phyloP scores from a whole-genome alignment of 2,797 vertebrate species.

The Cygnus olor region DNA sequence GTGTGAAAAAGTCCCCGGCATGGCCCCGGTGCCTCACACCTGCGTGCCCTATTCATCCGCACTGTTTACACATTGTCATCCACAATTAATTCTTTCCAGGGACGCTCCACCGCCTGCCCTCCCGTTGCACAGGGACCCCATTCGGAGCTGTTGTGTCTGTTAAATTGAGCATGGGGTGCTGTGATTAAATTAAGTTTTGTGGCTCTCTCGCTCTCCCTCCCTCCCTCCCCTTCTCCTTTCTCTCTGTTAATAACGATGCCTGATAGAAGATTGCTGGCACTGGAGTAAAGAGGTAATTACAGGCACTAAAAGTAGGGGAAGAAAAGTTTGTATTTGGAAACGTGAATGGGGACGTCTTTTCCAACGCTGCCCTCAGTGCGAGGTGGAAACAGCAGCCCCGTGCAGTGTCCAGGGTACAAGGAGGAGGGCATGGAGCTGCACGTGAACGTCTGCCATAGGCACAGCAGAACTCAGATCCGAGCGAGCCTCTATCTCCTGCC shows the following conservation, averaged over 20 bases:
- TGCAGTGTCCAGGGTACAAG: neutral
- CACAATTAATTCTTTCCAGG: slow-evolving; percentile 93
- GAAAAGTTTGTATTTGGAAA: slow-evolving; percentile 61
- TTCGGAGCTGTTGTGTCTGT: slow-evolving; percentile 94
- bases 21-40: slow-evolving; percentile 91
- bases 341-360: slow-evolving; percentile 60
- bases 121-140: slow-evolving; percentile 85
- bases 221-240: slow-evolving; percentile 82
- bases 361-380: neutral
- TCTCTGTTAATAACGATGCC: slow-evolving; percentile 73
- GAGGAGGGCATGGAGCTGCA: neutral
- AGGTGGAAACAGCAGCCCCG: neutral
- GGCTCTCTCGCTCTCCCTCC: slow-evolving; percentile 76
- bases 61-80: slow-evolving; percentile 99
- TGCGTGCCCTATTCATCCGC: slow-evolving; percentile 93
- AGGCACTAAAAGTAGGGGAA: slow-evolving; percentile 54
- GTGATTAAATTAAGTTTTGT: slow-evolving; percentile 96
- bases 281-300: slow-evolving; percentile 77
- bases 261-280: slow-evolving; percentile 76
- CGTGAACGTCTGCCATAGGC: neutral
- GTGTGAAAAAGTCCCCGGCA: slow-evolving; percentile 90
- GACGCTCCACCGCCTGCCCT: slow-evolving; percentile 82
- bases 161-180: slow-evolving; percentile 96
- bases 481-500: neutral
- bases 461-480: neutral